Percentiles rank a stretch among this genome's conserved stretches.
Evolutionary conservation across 2,888 invertebrate genomes (phyloP).

Genomic region (Rhabditoides inermis): DNA sequence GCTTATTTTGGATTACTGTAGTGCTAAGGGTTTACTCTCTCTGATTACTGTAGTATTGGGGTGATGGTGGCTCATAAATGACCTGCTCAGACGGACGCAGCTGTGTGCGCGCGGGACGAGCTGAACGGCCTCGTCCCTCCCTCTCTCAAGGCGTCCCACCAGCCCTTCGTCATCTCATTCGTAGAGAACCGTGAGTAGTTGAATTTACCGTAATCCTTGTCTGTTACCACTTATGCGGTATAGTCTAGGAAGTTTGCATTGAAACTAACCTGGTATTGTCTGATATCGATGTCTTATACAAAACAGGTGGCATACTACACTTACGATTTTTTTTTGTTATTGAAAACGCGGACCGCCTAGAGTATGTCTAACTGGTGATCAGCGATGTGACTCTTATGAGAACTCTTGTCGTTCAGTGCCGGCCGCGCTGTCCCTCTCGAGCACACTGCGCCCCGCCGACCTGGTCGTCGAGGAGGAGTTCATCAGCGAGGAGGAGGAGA

Average conservation of each 20-base stretch:
- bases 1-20: background rate
- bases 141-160: conserved; percentile 21
- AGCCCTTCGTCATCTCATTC: conserved; percentile 30
- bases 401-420: conserved; percentile 20
- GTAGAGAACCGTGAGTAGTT: conserved; percentile 20
- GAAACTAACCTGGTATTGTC: no score
- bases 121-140: conserved; percentile 25
- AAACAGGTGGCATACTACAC: no score
- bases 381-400: background rate
- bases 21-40: background rate
- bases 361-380: no score
- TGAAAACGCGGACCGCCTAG: no score
- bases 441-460: conserved; percentile 25
- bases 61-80: conserved; percentile 3
- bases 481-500: conserved; percentile 20
- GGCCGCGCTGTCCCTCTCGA: conserved; percentile 6
- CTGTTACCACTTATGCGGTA: no score
- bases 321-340: no score
- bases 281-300: no score
- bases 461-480: conserved; percentile 32
- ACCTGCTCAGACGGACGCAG: no score
- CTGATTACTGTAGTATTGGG: background rate
- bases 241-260: no score
- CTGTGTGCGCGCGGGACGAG: conserved; percentile 12
- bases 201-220: background rate